Base-by-base conservation (phyloP, 1,140 invertebrate species). In the Copidosoma floridanum region DNA sequence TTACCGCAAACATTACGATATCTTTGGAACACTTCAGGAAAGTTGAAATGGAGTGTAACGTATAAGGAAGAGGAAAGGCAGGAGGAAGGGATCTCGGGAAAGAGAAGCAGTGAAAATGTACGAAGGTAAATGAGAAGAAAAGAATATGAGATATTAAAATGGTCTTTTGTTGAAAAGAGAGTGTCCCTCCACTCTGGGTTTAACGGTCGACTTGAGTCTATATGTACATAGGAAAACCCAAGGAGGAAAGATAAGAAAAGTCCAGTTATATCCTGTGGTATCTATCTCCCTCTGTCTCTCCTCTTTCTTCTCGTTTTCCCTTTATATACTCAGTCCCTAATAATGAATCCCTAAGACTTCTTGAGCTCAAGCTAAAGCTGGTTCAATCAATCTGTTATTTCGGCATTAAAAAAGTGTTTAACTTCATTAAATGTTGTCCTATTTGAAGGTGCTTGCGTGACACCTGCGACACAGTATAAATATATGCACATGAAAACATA, bases 81-180 rank as follows among this genome's bases (percentile, higher is more conserved):
- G n/a, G n/a, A n/a, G 23, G 18, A 14, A n/a, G 26, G 26, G 23
- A 46, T 24, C 23, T 8, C 44, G 18, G 12, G 0, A 11, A 24
- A 24, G 23, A 26, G 26, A n/a, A 43, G 14, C 16, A 43, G 40
- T 24, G 40, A 6, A 18, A 20, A 20, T 1, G 20, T 12, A 3
- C 18, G 44, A 12, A 26, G 26, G 20, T 7, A 24, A 46, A 46
- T 46, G 44, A 24, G 18, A 1, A 46, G 44, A 46, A 46, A 23
- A n/a, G 44, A 46, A n/a, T n/a, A n/a, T 46, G 21, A 46, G 26
- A 46, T 14, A 14, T n/a, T 46, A 46, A 46, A 46, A 46, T 24
- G 21, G 14, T 46, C 44, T 46, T 23, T 18, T 12, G 12, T 6
- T 46, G 44, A 26, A 26, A 46, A 46, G 44, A 46, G 16, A 12